Percentiles rank a stretch among this genome's conserved stretches.
Conservation (phyloP, 2,797 vertebrate genomes). For the Lateolabrax maculatus region DNA sequence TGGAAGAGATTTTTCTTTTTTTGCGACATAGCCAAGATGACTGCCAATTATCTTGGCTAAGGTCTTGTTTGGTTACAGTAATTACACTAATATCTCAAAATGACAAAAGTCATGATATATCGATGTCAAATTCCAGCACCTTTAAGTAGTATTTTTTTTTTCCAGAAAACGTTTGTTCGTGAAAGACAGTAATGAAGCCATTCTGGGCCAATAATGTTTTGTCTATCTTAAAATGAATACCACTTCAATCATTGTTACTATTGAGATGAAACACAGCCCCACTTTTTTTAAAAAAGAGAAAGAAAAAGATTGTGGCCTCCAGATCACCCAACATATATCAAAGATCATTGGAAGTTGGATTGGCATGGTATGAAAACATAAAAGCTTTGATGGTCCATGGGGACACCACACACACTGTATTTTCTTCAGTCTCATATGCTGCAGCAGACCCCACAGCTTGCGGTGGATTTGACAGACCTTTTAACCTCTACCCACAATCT, state of each 20-base stretch:
- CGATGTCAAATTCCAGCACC: slow-evolving; percentile 27
- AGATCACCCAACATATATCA: neutral
- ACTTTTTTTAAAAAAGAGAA: neutral
- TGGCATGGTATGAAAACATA: slow-evolving; percentile 3
- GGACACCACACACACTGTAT: neutral
- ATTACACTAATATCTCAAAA: slow-evolving; percentile 52
- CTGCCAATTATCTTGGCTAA: slow-evolving; percentile 33
- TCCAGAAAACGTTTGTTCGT: slow-evolving; percentile 15
- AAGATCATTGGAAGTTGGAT: neutral
- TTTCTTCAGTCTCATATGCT: slow-evolving; percentile 26
- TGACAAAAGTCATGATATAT: slow-evolving; percentile 25
- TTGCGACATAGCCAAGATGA: slow-evolving; percentile 3
- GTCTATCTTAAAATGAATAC: slow-evolving; percentile 5
- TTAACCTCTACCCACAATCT: slow-evolving; percentile 35
- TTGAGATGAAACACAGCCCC: neutral
- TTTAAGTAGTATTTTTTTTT: slow-evolving; percentile 26
- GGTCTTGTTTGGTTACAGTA: slow-evolving; percentile 23
- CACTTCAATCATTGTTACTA: slow-evolving; percentile 3
- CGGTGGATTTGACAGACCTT: slow-evolving; percentile 39
- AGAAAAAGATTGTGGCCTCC: neutral
- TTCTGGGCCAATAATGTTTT: slow-evolving; percentile 14
- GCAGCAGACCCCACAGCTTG: slow-evolving; percentile 41
- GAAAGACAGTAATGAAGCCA: slow-evolving; percentile 19
- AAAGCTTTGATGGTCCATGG: neutral
- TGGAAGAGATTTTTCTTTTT: neutral